Conservation (phyloP, 2,888 invertebrate genomes). For the Aspidiotus destructor region DNA sequence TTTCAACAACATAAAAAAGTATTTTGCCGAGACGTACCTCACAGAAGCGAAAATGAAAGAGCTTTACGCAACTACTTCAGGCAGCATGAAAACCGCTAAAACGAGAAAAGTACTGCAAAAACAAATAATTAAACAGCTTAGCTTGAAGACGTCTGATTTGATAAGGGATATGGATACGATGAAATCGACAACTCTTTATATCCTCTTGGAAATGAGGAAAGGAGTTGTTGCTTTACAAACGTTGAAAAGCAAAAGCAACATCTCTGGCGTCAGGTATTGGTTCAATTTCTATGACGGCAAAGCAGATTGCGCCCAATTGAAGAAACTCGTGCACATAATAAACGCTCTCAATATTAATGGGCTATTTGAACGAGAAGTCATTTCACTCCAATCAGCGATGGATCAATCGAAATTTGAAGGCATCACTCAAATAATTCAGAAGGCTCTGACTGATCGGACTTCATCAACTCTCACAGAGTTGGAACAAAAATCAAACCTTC, state of each 20-base stretch:
- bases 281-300: slow-evolving; percentile 21
- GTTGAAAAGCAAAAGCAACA: slow-evolving; percentile 20
- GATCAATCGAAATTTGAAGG: background rate
- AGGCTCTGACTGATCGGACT: slow-evolving; percentile 5
- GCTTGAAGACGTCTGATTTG: background rate
- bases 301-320: slow-evolving; percentile 9
- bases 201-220: slow-evolving; percentile 19
- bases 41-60: slow-evolving; percentile 18
- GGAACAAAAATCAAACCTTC: background rate
- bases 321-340: slow-evolving; percentile 13
- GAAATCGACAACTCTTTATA: slow-evolving; percentile 5
- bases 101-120: slow-evolving; percentile 8
- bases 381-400: background rate
- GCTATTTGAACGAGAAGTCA: slow-evolving; percentile 15
- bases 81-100: slow-evolving; percentile 4
- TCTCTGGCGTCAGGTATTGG: slow-evolving; percentile 19
- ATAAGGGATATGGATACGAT: slow-evolving; percentile 13
- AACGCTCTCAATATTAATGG: slow-evolving; percentile 15
- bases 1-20: slow-evolving; percentile 18
- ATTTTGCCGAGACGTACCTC: slow-evolving; percentile 10
- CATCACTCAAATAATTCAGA: background rate
- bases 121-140: slow-evolving; percentile 10
- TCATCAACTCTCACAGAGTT: slow-evolving; percentile 1
- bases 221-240: slow-evolving; percentile 20
- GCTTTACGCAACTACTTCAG: background rate